These are phyloP conservation scores for Agrilus planipennis DNA, from an alignment of 1,140 invertebrate genomes.

Conservation along the genomic window DNA sequence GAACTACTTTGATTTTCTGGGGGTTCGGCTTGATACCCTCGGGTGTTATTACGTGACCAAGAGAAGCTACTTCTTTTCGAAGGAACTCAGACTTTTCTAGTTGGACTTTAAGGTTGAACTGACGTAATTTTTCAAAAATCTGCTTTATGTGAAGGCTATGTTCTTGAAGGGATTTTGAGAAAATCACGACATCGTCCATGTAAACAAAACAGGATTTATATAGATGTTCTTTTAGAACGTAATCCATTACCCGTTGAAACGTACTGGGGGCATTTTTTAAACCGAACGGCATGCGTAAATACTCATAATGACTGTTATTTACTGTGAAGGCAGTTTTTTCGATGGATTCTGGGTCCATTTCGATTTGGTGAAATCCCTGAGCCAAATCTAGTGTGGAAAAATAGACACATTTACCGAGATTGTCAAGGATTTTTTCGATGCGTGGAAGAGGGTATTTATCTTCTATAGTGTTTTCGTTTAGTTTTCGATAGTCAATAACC, in stretches of 20 bases:
- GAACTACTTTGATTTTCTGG: constrained; percentile 17
- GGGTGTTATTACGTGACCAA: constrained; percentile 24
- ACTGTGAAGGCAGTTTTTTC: constrained; percentile 38
- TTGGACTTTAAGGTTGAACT: constrained; percentile 5
- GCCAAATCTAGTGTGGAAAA: constrained; percentile 37
- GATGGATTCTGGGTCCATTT: constrained; percentile 22
- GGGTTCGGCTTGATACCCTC: constrained; percentile 17
- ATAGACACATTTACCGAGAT: constrained; percentile 33
- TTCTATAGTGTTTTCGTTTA: constrained; percentile 32
- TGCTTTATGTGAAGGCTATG: neutral
- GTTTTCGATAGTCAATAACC: constrained; percentile 32
- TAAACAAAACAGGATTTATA: constrained; percentile 17
- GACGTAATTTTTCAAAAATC: constrained; percentile 3
- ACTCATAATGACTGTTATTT: constrained; percentile 30
- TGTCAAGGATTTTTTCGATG: constrained; percentile 37
- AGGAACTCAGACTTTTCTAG: constrained; percentile 8
- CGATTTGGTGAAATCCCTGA: constrained; percentile 37
- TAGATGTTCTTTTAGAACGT: too few relatives aligned
- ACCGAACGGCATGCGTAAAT: constrained; percentile 34
- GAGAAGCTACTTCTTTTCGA: constrained; percentile 24
- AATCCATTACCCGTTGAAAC: too few relatives aligned
- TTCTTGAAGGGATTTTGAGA: constrained; percentile 9
- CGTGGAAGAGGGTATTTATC: constrained; percentile 42
- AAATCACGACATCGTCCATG: constrained; percentile 22
- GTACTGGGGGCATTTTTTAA: too few relatives aligned